Evolutionary conservation across 2,797 vertebrate species (phyloP).

Genomic region (Galagoides demidoff): DNA sequence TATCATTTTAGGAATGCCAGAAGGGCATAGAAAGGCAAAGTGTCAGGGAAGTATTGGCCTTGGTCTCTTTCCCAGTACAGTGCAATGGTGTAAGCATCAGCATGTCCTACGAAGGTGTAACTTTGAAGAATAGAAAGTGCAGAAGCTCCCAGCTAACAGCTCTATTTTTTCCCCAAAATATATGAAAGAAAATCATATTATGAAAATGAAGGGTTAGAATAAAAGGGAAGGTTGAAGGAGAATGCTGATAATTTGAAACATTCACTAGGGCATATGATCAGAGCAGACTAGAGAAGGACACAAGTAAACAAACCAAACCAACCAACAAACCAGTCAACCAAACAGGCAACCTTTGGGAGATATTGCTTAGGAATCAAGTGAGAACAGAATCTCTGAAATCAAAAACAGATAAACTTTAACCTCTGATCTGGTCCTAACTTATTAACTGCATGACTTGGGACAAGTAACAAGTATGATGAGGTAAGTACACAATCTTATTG

Average conservation of each 20-base stretch:
- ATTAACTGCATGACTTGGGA: neutral
- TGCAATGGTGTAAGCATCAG: neutral
- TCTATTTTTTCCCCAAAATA: neutral
- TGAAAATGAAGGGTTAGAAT: neutral
- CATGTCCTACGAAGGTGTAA: accelerated
- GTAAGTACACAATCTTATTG: neutral
- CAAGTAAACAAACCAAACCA: neutral
- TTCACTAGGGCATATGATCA: neutral
- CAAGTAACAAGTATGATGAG: neutral
- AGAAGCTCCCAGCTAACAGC: neutral
- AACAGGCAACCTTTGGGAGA: too few relatives aligned
- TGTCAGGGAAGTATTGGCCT: neutral
- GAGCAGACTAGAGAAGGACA: neutral
- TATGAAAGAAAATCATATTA: neutral
- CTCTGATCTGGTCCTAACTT: neutral
- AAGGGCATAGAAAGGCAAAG: neutral
- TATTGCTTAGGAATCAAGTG: neutral
- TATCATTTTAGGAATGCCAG: neutral
- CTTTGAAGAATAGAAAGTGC: neutral
- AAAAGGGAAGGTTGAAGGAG: neutral
- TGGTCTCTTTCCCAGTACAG: neutral
- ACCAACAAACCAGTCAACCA: neutral
- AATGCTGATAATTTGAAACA: neutral
- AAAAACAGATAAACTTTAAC: neutral
- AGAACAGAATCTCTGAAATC: neutral